A percentile compares a stretch with the other conserved stretches of the same genome.
Conservation (phyloP, 2,888 invertebrate genomes). For the Venustoraphidia nigricollis region DNA sequence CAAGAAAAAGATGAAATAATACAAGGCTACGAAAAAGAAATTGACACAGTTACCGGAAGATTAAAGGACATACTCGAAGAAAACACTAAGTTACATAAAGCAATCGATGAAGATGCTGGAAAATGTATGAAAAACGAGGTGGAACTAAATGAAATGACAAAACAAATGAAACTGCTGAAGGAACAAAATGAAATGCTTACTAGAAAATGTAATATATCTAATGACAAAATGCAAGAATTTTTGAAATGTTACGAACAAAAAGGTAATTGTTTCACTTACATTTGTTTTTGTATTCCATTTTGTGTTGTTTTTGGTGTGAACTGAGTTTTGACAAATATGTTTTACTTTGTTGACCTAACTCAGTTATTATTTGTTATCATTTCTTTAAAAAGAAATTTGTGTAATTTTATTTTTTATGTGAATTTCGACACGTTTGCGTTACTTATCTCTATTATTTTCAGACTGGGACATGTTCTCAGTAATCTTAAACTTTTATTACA, state of each 20-base stretch:
- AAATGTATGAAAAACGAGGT: conserved; percentile 27
- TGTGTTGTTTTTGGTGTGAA: not conserved
- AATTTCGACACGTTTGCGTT: not conserved
- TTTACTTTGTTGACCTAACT: not conserved
- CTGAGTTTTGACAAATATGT: too few species aligned
- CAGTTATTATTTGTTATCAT: not conserved
- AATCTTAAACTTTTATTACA: too few species aligned
- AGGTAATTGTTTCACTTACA: conserved; percentile 28
- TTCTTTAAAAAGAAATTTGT: not conserved
- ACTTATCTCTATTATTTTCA: too few species aligned
- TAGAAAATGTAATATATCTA: conserved; percentile 52
- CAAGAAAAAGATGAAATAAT: conserved; percentile 61
- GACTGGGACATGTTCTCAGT: too few species aligned
- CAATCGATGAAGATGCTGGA: conserved; percentile 30
- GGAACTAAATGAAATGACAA: conserved; percentile 27
- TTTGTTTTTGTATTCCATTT: not conserved
- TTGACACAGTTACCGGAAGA: conserved; percentile 54
- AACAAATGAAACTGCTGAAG: conserved; percentile 22
- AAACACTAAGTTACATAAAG: conserved; percentile 44
- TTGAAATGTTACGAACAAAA: conserved; percentile 60
- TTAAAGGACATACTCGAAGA: conserved; percentile 53
- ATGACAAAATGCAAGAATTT: conserved; percentile 57
- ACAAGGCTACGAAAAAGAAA: conserved; percentile 50
- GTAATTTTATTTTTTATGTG: not conserved
- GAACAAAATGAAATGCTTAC: conserved; percentile 30